Conservation (phyloP, 2,113 vertebrate genomes). For the Myotis davidii region DNA sequence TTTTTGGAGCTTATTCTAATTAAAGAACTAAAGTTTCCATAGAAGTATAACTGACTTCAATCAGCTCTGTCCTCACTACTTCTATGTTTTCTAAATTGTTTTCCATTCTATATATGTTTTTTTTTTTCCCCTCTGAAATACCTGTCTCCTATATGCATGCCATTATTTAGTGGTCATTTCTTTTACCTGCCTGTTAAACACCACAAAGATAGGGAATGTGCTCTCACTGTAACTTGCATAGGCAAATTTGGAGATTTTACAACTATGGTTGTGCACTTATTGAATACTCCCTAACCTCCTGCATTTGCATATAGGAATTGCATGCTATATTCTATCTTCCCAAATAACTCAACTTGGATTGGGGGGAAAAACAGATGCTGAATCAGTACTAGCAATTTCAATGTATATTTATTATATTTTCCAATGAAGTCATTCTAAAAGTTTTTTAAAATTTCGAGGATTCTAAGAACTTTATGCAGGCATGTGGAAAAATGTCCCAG, state of each 20-base stretch:
- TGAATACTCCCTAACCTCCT: background rate
- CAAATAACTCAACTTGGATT: background rate
- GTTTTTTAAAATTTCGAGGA: background rate
- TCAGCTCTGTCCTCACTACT: background rate
- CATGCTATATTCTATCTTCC: background rate
- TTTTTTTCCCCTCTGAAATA: conserved; percentile 30
- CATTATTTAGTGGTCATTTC: background rate
- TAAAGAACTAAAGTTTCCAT: conserved; percentile 71
- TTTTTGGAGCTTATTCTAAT: conserved; percentile 68
- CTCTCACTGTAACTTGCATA: background rate
- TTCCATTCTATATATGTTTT: background rate
- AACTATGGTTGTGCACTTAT: background rate
- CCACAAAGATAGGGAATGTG: background rate
- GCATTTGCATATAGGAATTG: background rate
- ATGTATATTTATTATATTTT: conserved; percentile 14
- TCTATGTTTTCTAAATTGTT: background rate
- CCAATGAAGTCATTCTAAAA: background rate
- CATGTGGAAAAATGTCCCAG: background rate
- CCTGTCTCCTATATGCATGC: background rate
- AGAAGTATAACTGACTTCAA: conserved; percentile 30
- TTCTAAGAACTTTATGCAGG: background rate
- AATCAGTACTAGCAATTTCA: conserved; percentile 41
- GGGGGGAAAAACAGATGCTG: conserved; percentile 23
- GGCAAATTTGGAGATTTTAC: background rate
- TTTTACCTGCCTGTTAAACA: conserved; percentile 63